Evolutionary conservation across 64 coral and sea anemone species (phyloP).

Genomic region (Orbicella faveolata): DNA sequence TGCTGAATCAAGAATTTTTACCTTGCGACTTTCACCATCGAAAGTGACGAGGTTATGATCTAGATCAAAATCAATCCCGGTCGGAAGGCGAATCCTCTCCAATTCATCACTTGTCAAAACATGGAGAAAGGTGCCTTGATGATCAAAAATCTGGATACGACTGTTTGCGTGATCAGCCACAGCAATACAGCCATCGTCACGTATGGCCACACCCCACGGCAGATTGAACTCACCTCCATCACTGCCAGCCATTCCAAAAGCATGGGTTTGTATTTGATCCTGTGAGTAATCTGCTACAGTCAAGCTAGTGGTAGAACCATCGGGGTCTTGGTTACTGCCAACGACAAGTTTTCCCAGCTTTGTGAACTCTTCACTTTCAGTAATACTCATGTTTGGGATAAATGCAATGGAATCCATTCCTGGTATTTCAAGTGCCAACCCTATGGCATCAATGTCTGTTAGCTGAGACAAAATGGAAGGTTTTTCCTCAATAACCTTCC

Average conservation of each 20-base stretch:
- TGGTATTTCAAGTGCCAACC: slow-evolving; percentile 19
- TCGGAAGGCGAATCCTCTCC: slow-evolving; percentile 31
- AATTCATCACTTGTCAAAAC: neutral
- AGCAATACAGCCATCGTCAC: slow-evolving; percentile 34
- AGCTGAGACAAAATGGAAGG: slow-evolving; percentile 25
- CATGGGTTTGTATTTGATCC: slow-evolving; percentile 5
- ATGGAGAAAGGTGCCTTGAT: slow-evolving; percentile 30
- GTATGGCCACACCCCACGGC: slow-evolving; percentile 55
- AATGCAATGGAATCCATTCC: slow-evolving; percentile 46
- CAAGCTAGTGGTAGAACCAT: neutral
- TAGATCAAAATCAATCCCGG: slow-evolving; percentile 42
- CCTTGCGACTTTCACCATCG: slow-evolving; percentile 22
- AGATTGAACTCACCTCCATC: slow-evolving; percentile 35
- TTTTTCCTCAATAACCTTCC: slow-evolving; percentile 40
- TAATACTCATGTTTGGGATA: neutral
- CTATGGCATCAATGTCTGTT: slow-evolving; percentile 36
- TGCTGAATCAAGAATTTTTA: slow-evolving; percentile 39
- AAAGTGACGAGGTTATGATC: slow-evolving; percentile 54
- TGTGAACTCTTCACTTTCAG: slow-evolving; percentile 2
- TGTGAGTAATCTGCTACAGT: slow-evolving; percentile 37
- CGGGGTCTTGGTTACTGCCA: neutral
- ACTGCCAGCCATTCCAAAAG: slow-evolving; percentile 27
- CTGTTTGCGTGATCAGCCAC: slow-evolving; percentile 68
- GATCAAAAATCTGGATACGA: slow-evolving; percentile 55
- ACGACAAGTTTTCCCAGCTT: neutral